phyloP scores from a whole-genome alignment of 2,113 vertebrate genomes.

The Dasyprocta punctata region DNA sequence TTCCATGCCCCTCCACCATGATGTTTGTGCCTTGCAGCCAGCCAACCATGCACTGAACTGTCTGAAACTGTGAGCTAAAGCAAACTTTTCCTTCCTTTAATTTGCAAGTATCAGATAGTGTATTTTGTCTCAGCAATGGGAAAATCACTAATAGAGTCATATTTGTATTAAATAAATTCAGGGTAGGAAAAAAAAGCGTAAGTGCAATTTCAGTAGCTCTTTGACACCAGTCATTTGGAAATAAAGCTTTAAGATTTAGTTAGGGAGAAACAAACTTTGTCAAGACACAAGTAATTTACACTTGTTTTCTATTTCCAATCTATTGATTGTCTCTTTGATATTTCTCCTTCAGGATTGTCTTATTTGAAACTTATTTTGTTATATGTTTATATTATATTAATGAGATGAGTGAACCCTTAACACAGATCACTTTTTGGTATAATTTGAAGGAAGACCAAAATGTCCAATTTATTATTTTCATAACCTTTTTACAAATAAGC shows the following conservation, averaged over 20 bases:
- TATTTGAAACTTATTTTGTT: not conserved
- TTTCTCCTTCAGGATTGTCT: not conserved
- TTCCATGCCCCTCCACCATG: not conserved
- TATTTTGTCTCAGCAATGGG: not conserved
- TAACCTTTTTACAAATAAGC: constrained; percentile 11
- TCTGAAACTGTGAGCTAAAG: not conserved
- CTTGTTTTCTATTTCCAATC: not conserved
- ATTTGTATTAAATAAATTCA: not conserved
- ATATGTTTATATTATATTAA: not conserved
- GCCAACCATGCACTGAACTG: not conserved
- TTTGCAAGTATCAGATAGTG: not conserved
- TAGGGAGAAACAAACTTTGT: not conserved
- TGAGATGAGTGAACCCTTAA: not conserved
- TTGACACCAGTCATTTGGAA: not conserved
- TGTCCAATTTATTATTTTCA: constrained; percentile 15
- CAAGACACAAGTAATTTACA: not conserved
- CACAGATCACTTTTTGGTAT: not conserved
- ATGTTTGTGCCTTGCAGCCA: not conserved
- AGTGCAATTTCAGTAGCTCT: not conserved
- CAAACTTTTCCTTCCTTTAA: not conserved
- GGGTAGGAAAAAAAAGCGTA: not conserved
- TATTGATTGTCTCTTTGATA: not conserved
- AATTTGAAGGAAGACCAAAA: constrained; percentile 30
- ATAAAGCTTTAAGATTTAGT: not conserved
- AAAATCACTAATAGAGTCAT: not conserved